A percentile compares a stretch with the other conserved stretches of the same genome.
phyloP scores from a whole-genome alignment of 2,797 vertebrate genomes.

The Passerculus sandwichensis region DNA sequence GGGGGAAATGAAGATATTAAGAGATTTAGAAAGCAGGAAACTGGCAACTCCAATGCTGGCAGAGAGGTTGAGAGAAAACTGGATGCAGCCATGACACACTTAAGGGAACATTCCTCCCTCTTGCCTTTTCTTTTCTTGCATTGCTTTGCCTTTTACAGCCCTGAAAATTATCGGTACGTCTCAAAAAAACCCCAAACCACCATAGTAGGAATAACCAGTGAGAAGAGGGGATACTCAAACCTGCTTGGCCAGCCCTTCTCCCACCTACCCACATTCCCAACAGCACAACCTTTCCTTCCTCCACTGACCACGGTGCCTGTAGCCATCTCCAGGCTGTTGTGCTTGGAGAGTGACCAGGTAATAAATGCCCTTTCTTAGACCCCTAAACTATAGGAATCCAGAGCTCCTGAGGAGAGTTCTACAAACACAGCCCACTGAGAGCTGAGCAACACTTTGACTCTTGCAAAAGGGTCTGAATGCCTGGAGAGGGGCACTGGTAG shows the following conservation, averaged over 20 bases:
- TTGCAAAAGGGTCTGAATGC: background rate
- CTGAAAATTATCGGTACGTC: background rate
- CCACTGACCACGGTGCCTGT: accelerated
- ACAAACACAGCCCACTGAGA: accelerated
- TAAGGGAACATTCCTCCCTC: background rate
- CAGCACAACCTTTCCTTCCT: background rate
- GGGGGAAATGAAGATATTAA: background rate
- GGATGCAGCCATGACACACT: background rate
- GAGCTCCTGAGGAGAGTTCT: background rate
- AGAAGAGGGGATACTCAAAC: background rate
- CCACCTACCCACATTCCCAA: background rate
- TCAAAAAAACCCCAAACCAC: background rate
- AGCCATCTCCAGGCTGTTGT: background rate
- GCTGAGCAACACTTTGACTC: background rate
- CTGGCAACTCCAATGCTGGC: background rate
- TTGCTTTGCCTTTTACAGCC: background rate
- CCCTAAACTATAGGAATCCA: background rate
- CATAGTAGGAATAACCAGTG: background rate
- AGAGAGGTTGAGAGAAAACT: background rate
- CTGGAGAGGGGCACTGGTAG: background rate
- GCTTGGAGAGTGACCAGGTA: background rate
- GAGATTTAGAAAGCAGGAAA: background rate
- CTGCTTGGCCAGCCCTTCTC: background rate
- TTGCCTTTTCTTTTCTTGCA: background rate
- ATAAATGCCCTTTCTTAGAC: background rate